phyloP scores from a whole-genome alignment of 2,113 vertebrate species.

The Tinamus guttatus region DNA sequence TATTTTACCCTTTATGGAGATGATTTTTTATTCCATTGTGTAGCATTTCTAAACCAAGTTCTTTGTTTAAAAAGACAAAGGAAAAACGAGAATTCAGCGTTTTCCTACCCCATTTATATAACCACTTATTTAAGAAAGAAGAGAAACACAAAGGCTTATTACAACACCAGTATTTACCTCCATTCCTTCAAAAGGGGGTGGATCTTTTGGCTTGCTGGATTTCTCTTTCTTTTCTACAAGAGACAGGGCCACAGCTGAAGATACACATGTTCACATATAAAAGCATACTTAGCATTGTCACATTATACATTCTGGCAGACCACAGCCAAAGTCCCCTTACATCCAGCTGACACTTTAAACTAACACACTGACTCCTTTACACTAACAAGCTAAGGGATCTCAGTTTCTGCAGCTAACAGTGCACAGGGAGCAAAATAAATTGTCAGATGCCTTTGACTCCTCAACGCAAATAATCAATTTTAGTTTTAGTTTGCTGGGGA shows the following conservation, averaged over 20 bases:
- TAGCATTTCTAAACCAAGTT: slow-evolving; percentile 14
- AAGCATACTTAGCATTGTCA: background rate
- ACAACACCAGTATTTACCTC: slow-evolving; percentile 81
- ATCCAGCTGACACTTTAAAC: background rate
- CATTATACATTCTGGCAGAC: background rate
- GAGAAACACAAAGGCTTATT: no score
- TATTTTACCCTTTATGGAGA: slow-evolving; percentile 49
- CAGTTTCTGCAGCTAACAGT: background rate
- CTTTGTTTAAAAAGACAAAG: slow-evolving; percentile 32
- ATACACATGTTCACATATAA: background rate
- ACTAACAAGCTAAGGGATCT: background rate
- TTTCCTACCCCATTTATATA: background rate
- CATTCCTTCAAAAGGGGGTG: slow-evolving; percentile 89
- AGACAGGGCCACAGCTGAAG: background rate
- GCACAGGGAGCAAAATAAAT: background rate
- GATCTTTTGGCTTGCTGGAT: slow-evolving; percentile 84
- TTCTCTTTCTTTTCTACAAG: slow-evolving; percentile 87
- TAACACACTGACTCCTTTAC: background rate
- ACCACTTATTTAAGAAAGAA: background rate
- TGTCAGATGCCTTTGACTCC: background rate
- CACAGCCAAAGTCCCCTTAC: background rate
- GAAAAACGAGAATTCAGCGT: background rate
- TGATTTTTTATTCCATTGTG: slow-evolving; percentile 25
- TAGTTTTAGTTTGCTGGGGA: background rate
- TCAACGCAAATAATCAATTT: background rate